phyloP scores from a whole-genome alignment of 2,113 vertebrate species.

The Pandion haliaetus region DNA sequence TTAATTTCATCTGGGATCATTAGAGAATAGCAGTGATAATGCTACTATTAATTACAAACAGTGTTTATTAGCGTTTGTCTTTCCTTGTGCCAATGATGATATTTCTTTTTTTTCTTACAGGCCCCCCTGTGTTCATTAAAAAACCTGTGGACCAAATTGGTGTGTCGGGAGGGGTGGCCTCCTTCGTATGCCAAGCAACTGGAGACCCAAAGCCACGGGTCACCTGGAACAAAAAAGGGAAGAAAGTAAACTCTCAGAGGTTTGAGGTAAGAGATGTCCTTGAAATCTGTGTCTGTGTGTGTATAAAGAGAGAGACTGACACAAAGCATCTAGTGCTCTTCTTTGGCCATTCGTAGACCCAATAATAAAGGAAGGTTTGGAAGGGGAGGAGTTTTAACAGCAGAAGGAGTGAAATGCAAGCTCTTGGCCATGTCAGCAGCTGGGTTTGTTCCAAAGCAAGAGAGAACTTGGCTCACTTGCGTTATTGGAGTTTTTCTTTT shows the following conservation, averaged over 20 bases:
- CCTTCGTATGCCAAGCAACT: slow-evolving; percentile 96
- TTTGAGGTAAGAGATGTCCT: slow-evolving; percentile 85
- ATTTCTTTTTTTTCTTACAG: neutral
- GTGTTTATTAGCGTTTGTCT: neutral
- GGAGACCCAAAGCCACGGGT: slow-evolving; percentile 94
- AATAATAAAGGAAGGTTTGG: neutral
- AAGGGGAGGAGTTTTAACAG: neutral
- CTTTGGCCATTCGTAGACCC: neutral
- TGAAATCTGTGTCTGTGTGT: neutral
- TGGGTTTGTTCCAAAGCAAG: slow-evolving; percentile 24
- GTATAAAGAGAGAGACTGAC: neutral
- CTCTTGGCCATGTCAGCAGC: slow-evolving; percentile 5
- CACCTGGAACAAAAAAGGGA: slow-evolving; percentile 98
- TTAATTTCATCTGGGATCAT: neutral
- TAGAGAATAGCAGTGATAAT: neutral
- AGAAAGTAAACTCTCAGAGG: slow-evolving; percentile 96
- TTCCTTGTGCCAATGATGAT: neutral
- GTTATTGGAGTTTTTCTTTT: neutral
- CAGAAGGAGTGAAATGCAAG: slow-evolving; percentile 7
- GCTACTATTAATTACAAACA: neutral
- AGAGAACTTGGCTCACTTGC: neutral
- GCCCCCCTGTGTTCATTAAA: slow-evolving; percentile 88
- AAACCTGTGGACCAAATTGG: slow-evolving; percentile 94
- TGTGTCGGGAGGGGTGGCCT: slow-evolving; percentile 94
- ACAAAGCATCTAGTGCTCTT: neutral